Evolutionary conservation across 2,888 invertebrate genomes (phyloP).

Genomic region (Selenia dentaria): DNA sequence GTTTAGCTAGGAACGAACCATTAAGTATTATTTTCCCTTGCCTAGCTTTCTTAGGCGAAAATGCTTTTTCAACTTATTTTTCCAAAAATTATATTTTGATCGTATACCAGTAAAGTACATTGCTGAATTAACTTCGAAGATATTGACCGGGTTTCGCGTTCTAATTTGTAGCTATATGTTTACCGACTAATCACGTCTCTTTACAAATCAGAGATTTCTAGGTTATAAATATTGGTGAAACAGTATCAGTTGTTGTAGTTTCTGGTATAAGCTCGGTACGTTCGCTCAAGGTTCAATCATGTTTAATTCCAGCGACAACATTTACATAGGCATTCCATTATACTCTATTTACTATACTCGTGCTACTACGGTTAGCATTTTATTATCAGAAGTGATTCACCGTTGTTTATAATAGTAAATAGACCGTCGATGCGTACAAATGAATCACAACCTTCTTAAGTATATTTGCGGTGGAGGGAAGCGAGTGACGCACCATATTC

Average conservation of each 20-base stretch:
- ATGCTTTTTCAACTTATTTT: too few relatives aligned
- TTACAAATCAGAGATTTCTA: conserved; percentile 44
- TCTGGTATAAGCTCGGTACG: conserved; percentile 20
- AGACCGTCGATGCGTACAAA: conserved; percentile 27
- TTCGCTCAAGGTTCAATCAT: conserved; percentile 11
- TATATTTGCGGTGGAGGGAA: conserved; percentile 25
- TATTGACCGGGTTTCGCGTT: conserved; percentile 36
- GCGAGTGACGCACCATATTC: conserved; percentile 27
- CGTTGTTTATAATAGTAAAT: conserved; percentile 37
- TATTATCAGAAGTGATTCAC: conserved; percentile 35
- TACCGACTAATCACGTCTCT: conserved; percentile 48
- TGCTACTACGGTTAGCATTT: conserved; percentile 28
- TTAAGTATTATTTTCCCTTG: conserved; percentile 6
- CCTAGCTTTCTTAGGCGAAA: too few relatives aligned
- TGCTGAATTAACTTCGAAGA: background rate
- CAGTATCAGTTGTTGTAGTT: conserved; percentile 30
- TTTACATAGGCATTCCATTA: conserved; percentile 22
- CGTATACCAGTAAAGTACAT: too few relatives aligned
- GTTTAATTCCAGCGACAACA: conserved; percentile 19
- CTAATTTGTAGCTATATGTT: conserved; percentile 46
- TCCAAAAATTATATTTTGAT: too few relatives aligned
- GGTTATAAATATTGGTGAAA: conserved; percentile 33
- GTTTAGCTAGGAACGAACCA: conserved; percentile 11
- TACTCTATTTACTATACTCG: conserved; percentile 18
- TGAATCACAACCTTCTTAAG: conserved; percentile 31